These are phyloP conservation scores for Alosa sapidissima DNA, from an alignment of 2,797 vertebrate species.

Conservation along the genomic window DNA sequence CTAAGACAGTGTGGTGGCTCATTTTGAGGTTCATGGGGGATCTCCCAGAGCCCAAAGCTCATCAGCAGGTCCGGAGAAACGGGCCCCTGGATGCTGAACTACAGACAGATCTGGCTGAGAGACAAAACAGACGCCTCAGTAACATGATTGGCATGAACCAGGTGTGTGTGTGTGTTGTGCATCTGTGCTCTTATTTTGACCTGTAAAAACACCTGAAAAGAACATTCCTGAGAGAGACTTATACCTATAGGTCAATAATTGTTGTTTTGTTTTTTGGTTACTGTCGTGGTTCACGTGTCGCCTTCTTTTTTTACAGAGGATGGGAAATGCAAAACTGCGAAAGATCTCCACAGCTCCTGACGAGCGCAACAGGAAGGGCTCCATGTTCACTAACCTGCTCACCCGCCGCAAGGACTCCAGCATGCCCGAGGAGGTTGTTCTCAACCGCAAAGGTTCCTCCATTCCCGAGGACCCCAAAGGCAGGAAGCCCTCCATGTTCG, in stretches of 20 bases:
- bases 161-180: slow-evolving; percentile 52
- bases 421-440: slow-evolving; percentile 46
- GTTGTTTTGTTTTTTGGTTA: not conserved
- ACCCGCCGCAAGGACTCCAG: slow-evolving; percentile 64
- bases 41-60: slow-evolving; percentile 82
- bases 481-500: slow-evolving; percentile 66
- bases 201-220: not conserved
- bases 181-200: not conserved
- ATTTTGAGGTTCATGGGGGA: slow-evolving; percentile 98
- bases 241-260: too few species aligned
- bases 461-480: slow-evolving; percentile 55
- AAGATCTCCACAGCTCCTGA: slow-evolving; percentile 52
- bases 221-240: not conserved
- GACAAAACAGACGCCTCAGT: slow-evolving; percentile 71
- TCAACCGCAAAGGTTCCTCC: slow-evolving; percentile 58
- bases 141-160: slow-evolving; percentile 75
- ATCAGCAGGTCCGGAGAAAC: slow-evolving; percentile 59
- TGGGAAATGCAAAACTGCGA: slow-evolving; percentile 49
- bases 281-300: not conserved
- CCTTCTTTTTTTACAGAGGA: not conserved
- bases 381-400: slow-evolving; percentile 67
- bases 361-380: slow-evolving; percentile 59
- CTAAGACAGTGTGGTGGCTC: slow-evolving; percentile 86
- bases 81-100: slow-evolving; percentile 47
- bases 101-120: slow-evolving; percentile 63